phyloP scores from a whole-genome alignment of 2,113 vertebrate species.

The Cryptomyrus ogoouensis region DNA sequence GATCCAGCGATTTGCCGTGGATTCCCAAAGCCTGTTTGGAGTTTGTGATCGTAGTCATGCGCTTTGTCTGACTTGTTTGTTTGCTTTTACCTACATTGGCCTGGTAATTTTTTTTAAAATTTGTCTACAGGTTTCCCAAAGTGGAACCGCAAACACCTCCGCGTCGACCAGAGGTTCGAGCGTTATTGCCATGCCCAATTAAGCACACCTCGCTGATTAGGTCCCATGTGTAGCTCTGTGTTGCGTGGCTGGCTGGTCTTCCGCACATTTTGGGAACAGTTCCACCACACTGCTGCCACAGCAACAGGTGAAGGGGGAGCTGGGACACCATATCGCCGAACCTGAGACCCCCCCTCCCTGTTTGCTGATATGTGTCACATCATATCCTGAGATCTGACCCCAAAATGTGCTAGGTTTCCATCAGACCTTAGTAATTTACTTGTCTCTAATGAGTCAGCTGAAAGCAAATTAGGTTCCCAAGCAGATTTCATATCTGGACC shows the following conservation, averaged over 20 bases:
- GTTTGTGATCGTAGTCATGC: background rate
- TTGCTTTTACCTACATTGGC: background rate
- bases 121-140: background rate
- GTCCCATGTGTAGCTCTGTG: background rate
- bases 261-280: background rate
- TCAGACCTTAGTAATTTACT: background rate
- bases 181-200: background rate
- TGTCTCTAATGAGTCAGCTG: background rate
- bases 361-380: background rate
- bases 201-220: background rate
- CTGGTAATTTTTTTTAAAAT: background rate
- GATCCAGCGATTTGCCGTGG: background rate
- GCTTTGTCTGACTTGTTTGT: background rate
- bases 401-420: background rate
- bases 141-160: background rate
- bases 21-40: background rate
- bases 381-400: background rate
- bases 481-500: background rate
- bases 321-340: background rate
- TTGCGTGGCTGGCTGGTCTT: background rate
- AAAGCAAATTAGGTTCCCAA: background rate
- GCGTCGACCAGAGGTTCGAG: background rate
- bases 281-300: background rate
- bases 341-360: background rate
- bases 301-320: background rate